Evolutionary conservation across 2,113 vertebrate species (phyloP).

Genomic region (Sebastes schlegelii): DNA sequence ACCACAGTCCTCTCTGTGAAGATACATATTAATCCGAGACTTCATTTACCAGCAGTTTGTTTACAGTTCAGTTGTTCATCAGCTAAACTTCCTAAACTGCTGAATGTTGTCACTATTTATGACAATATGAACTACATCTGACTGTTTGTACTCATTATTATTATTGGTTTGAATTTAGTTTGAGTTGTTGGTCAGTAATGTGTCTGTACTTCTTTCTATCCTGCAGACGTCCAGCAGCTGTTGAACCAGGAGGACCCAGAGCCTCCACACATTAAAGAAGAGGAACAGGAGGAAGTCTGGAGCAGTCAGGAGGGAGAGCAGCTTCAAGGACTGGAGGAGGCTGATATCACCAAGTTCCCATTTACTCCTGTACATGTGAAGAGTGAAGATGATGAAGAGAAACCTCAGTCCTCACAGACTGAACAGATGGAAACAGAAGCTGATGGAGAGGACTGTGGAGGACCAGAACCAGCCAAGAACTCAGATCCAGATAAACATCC

Average conservation of each 20-base stretch:
- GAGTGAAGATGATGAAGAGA: conserved; percentile 25
- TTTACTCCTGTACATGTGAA: conserved; percentile 1
- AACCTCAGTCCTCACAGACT: too few species aligned
- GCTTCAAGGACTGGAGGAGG: background rate
- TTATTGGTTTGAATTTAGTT: too few species aligned
- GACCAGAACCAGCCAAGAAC: background rate
- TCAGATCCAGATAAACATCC: background rate
- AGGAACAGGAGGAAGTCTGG: conserved; percentile 10
- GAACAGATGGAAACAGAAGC: too few species aligned
- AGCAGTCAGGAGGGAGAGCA: background rate
- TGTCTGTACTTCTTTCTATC: background rate
- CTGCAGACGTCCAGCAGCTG: background rate
- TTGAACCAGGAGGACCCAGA: background rate
- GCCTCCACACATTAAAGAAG: conserved; percentile 8
- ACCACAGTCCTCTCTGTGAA: too few species aligned
- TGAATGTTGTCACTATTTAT: too few species aligned
- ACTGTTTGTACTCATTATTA: too few species aligned
- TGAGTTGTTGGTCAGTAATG: background rate
- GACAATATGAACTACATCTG: too few species aligned
- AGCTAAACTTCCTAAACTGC: too few species aligned
- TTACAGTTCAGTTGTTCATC: too few species aligned
- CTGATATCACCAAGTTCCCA: background rate
- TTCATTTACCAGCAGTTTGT: too few species aligned
- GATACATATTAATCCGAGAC: too few species aligned
- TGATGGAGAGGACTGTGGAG: background rate